phyloP scores from a whole-genome alignment of 2,888 invertebrate species.

The Ophion ventricosus region DNA sequence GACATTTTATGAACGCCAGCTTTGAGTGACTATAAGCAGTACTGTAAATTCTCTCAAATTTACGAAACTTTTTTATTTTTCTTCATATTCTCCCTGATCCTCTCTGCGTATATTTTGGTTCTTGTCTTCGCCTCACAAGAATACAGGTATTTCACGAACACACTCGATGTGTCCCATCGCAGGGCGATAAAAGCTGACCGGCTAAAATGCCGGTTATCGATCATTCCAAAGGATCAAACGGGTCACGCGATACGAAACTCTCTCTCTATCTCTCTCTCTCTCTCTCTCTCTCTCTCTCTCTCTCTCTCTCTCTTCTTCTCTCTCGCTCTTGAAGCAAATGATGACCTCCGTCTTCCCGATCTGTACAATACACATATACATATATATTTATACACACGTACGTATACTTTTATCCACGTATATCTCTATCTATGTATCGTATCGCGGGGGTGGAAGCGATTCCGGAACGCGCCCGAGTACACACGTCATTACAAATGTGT shows the following conservation, averaged over 20 bases:
- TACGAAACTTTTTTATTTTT: not conserved
- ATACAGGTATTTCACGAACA: not conserved
- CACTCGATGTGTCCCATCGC: conserved; percentile 11
- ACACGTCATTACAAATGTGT: conserved; percentile 48
- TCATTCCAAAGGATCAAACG: conserved; percentile 71
- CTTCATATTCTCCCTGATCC: conserved; percentile 2
- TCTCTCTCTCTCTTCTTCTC: no score
- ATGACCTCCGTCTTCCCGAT: no score
- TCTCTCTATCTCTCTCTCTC: conserved; percentile 15
- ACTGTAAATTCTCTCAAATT: not conserved
- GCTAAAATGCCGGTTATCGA: conserved; percentile 68
- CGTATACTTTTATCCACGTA: conserved; percentile 4
- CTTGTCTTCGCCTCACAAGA: conserved; percentile 43
- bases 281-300: no score
- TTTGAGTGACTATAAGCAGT: not conserved
- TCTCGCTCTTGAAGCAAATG: no score
- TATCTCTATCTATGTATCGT: conserved; percentile 40
- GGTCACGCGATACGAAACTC: conserved; percentile 68
- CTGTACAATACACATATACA: no score
- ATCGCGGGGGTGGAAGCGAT: conserved; percentile 46
- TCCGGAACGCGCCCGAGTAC: conserved; percentile 51
- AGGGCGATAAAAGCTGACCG: conserved; percentile 72
- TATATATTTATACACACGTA: not conserved
- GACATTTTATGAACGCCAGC: conserved; percentile 31
- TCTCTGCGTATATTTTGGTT: conserved; percentile 28